Conservation (phyloP, 1,140 invertebrate genomes). For the Pseudomyrmex pallidus region DNA sequence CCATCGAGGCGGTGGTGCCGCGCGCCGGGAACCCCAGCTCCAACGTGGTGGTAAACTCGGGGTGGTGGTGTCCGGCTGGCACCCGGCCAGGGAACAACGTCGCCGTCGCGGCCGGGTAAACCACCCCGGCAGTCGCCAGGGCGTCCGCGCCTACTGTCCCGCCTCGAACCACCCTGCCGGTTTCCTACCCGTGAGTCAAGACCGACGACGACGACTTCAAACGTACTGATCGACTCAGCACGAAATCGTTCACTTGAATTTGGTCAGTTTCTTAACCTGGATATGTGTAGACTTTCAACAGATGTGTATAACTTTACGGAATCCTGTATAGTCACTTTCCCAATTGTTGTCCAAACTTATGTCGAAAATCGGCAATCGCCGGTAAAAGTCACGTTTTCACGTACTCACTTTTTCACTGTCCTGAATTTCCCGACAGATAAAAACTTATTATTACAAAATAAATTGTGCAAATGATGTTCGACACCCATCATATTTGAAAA, state of each 20-base stretch:
- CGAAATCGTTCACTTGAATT: not conserved
- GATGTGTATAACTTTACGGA: not conserved
- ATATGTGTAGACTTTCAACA: too few species aligned
- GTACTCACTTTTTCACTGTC: slow-evolving; percentile 48
- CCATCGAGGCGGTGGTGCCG: slow-evolving; percentile 87
- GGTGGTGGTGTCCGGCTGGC: slow-evolving; percentile 81
- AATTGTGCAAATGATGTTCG: not conserved
- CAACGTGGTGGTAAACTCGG: slow-evolving; percentile 84
- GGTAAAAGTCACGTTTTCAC: slow-evolving; percentile 4
- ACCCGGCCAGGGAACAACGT: slow-evolving; percentile 83
- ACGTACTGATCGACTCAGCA: not conserved
- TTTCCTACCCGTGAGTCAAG: slow-evolving; percentile 60
- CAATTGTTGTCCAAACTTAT: too few species aligned
- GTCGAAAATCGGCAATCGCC: not conserved
- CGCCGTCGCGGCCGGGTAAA: slow-evolving; percentile 84
- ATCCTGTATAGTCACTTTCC: not conserved
- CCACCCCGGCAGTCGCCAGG: slow-evolving; percentile 85
- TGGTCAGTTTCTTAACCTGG: not conserved
- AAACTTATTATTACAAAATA: slow-evolving; percentile 10
- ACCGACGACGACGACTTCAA: slow-evolving; percentile 13
- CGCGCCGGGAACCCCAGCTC: slow-evolving; percentile 87
- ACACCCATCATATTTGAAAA: slow-evolving; percentile 25
- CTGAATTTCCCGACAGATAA: not conserved
- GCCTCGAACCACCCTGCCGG: slow-evolving; percentile 84
- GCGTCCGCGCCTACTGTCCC: slow-evolving; percentile 83